Percentiles rank a stretch among this genome's conserved stretches.
phyloP scores from a whole-genome alignment of 2,797 vertebrate species.

The Botia almorhae region DNA sequence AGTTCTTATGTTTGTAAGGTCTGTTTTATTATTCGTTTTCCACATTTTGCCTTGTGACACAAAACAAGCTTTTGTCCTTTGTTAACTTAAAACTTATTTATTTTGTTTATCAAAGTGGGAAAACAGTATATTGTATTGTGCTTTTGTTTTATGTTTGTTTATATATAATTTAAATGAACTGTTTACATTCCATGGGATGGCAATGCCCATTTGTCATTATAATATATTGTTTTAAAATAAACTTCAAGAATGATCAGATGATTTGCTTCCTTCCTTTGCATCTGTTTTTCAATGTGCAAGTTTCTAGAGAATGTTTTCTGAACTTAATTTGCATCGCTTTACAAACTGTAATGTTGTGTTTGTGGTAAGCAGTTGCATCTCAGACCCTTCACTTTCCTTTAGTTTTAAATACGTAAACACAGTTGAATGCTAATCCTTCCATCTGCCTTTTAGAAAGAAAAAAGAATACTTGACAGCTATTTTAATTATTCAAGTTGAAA shows the following conservation, averaged over 20 bases:
- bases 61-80: slow-evolving; percentile 66
- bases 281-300: neutral
- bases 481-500: slow-evolving; percentile 48
- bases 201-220: slow-evolving; percentile 73
- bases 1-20: slow-evolving; percentile 45
- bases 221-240: slow-evolving; percentile 83
- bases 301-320: neutral
- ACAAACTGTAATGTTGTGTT: neutral
- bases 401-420: slow-evolving; percentile 14
- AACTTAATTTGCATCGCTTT: neutral
- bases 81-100: slow-evolving; percentile 83
- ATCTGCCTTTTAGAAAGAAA: slow-evolving; percentile 43
- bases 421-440: slow-evolving; percentile 20
- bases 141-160: slow-evolving; percentile 66
- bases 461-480: slow-evolving; percentile 52
- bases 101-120: slow-evolving; percentile 72
- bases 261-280: neutral
- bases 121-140: slow-evolving; percentile 69
- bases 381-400: slow-evolving; percentile 4
- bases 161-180: slow-evolving; percentile 80
- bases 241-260: slow-evolving; percentile 54
- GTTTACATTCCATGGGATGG: slow-evolving; percentile 77
- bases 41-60: slow-evolving; percentile 57
- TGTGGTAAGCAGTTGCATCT: neutral
- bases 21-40: slow-evolving; percentile 8